These are phyloP conservation scores for Blastomussa wellsi DNA, from an alignment of 92 coral and sea anemone species.

Conservation along the genomic window DNA sequence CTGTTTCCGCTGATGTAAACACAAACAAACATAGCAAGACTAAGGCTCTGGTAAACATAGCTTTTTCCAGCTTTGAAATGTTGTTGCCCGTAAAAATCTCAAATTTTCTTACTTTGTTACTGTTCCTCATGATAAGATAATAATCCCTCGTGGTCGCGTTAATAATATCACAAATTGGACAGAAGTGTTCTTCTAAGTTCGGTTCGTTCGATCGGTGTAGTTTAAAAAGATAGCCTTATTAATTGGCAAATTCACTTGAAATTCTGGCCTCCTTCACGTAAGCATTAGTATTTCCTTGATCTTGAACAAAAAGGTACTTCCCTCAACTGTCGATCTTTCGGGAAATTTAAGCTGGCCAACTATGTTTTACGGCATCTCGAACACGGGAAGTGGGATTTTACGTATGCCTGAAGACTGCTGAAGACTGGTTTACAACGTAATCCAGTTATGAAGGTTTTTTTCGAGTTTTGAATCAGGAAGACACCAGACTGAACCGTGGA, in stretches of 20 bases:
- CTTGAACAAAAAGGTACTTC: background rate
- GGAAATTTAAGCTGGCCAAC: background rate
- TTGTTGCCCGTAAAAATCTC: background rate
- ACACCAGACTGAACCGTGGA: background rate
- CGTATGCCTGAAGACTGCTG: background rate
- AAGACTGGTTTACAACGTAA: background rate
- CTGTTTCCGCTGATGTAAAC: background rate
- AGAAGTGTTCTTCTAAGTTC: background rate
- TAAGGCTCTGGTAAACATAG: background rate
- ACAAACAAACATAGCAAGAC: constrained; percentile 4
- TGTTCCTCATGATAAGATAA: background rate
- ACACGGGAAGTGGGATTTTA: background rate
- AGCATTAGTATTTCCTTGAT: background rate
- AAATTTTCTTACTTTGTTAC: too few relatives aligned
- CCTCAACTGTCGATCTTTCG: constrained; percentile 5
- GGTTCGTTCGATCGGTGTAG: background rate
- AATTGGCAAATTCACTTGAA: background rate
- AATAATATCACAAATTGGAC: too few relatives aligned
- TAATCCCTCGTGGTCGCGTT: background rate
- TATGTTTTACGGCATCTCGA: constrained; percentile 1
- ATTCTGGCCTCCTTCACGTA: background rate
- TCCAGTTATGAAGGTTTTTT: background rate
- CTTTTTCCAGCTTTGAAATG: background rate
- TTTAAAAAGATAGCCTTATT: background rate
- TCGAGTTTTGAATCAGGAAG: background rate